phyloP scores from a whole-genome alignment of 2,797 vertebrate genomes.

The Tarsius wallacei region DNA sequence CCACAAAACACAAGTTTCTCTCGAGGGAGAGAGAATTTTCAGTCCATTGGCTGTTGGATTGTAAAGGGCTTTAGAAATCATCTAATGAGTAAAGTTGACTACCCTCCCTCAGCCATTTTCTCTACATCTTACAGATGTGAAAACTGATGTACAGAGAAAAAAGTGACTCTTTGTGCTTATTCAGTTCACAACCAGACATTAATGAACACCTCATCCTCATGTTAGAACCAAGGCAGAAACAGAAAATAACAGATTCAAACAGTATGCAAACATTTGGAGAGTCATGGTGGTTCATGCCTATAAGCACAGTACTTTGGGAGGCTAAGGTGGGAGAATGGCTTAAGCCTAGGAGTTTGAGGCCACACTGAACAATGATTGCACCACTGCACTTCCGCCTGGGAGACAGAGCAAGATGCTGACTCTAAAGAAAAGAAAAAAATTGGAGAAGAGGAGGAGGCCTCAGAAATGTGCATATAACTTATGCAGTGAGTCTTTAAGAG shows the following conservation, averaged over 20 bases:
- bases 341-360: no score
- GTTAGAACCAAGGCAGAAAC: background rate
- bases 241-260: background rate
- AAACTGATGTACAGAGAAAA: slow-evolving; percentile 5
- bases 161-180: background rate
- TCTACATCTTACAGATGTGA: background rate
- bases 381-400: no score
- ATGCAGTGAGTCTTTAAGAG: background rate
- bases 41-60: background rate
- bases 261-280: background rate
- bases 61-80: background rate
- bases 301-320: no score
- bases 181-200: background rate
- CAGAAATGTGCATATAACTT: background rate
- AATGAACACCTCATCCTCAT: background rate
- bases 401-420: no score
- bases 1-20: background rate
- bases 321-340: no score
- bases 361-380: no score
- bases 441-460: background rate
- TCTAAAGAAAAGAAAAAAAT: no score
- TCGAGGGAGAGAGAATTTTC: background rate
- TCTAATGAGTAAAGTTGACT: background rate
- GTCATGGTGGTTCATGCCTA: no score
- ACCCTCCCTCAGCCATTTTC: background rate